A percentile compares a stretch with the other conserved stretches of the same genome.
Conservation (phyloP, 2,888 invertebrate genomes). For the Linnaemya tessellans region DNA sequence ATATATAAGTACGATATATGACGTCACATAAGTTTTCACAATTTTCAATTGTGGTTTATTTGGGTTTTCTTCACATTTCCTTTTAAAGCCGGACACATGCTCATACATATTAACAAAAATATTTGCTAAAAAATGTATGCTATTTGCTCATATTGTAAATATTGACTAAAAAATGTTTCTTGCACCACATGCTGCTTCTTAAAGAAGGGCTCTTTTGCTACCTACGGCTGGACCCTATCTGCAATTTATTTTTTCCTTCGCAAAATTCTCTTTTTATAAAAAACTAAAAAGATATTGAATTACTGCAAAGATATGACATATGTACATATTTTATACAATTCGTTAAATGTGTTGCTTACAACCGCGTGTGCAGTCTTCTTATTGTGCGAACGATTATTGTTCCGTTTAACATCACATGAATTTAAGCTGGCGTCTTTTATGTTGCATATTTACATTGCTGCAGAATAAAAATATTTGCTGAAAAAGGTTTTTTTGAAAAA, state of each 20-base stretch:
- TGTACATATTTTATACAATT: neutral
- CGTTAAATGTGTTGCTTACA: neutral
- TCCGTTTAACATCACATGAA: neutral
- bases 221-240: constrained; percentile 1
- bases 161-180: constrained; percentile 37
- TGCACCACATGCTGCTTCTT: constrained; percentile 25
- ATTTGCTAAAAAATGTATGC: neutral
- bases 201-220: constrained; percentile 24
- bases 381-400: neutral
- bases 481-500: neutral
- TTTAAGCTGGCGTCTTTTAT: neutral
- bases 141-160: constrained; percentile 22
- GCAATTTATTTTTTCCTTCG: neutral
- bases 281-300: neutral
- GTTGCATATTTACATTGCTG: neutral
- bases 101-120: neutral
- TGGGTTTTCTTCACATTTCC: neutral
- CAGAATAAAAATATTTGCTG: neutral
- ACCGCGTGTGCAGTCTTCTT: neutral
- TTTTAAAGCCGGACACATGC: neutral
- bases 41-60: neutral
- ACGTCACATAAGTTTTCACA: neutral
- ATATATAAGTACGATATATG: neutral
- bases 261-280: neutral
- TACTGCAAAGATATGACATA: neutral